phyloP scores from a whole-genome alignment of 2,888 invertebrate genomes.

The Melipona bicolor region DNA sequence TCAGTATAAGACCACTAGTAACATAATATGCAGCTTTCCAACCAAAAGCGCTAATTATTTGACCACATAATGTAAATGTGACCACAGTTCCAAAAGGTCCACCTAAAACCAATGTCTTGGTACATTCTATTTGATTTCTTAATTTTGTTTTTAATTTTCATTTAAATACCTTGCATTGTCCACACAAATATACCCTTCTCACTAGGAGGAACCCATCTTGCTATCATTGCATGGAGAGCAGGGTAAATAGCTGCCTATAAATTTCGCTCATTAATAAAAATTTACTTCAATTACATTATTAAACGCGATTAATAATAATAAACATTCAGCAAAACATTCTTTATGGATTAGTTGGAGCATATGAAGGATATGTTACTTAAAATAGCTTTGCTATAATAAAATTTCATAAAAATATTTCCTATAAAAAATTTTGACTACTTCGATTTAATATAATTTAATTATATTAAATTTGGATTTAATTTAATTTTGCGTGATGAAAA shows the following conservation, averaged over 20 bases:
- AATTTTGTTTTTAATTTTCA: neutral
- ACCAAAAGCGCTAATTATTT: slow-evolving; percentile 87
- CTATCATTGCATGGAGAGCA: slow-evolving; percentile 88
- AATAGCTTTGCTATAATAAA: neutral
- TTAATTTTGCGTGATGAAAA: too few relatives aligned
- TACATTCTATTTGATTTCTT: neutral
- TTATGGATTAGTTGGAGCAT: neutral
- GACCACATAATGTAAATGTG: slow-evolving; percentile 89
- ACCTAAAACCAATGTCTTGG: slow-evolving; percentile 85
- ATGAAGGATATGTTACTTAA: neutral
- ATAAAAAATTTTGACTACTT: neutral
- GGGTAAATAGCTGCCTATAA: slow-evolving; percentile 88
- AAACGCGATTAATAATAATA: neutral
- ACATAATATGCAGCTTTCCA: slow-evolving; percentile 90
- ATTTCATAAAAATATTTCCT: neutral
- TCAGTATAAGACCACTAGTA: slow-evolving; percentile 86
- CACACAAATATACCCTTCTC: slow-evolving; percentile 92
- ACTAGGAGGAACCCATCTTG: slow-evolving; percentile 90
- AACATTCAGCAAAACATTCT: neutral
- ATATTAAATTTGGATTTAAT: neutral
- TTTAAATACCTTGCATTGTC: slow-evolving; percentile 85
- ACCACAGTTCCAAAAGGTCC: slow-evolving; percentile 90
- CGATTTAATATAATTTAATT: neutral
- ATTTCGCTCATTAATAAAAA: neutral
- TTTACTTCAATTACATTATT: neutral